Base-by-base conservation (phyloP, 1,140 invertebrate species). In the Drosophila takahashii region DNA sequence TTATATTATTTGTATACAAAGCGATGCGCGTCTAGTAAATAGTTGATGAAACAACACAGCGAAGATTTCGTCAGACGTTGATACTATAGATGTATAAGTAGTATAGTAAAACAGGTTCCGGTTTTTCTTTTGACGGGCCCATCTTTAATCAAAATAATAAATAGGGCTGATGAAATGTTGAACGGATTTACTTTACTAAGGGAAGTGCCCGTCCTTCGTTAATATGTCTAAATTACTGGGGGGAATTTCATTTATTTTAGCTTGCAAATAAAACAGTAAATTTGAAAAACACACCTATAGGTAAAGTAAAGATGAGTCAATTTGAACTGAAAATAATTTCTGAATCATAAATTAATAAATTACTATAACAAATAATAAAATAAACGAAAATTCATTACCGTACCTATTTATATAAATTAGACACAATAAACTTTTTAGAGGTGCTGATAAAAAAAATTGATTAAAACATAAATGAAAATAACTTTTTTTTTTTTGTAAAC, bases 41-140 rank as follows among this genome's bases (percentile, higher is more conserved):
- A 65, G 72, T 75, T 75, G 72, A 75, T 75, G 72, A 75, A 75
- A 75, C 53, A 42, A 47, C 27, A 10, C 36, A 34, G 39, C 32
- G 22, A 16, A 45, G 52, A 75, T 75, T 75, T 75, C 72, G 72
- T 75, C 72, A 75, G 70, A 45, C 70, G 47, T 15, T 64, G 5
- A 18, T 51, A 67, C 36, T 67, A 51, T 42, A 51, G 27, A 36
- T 16, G 13, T 62, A 50, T 26, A 47, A 7, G 13, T 44, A 7
- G 13, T 44, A 44, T 18, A 5, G 41, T 11, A 26, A 47, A 70
- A 27, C 64, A 48, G 64, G 66, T 70, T 70, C 66, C 66, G 66
- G 66, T 69, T 2, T 69, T 41, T 39, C n/a, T 47, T 10, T 10
- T 13, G 60, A 69, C 66, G 41, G 36, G 65, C 66, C 66, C 66